These are phyloP conservation scores for Euura lappo DNA, from an alignment of 1,140 invertebrate genomes.

Conservation along the genomic window DNA sequence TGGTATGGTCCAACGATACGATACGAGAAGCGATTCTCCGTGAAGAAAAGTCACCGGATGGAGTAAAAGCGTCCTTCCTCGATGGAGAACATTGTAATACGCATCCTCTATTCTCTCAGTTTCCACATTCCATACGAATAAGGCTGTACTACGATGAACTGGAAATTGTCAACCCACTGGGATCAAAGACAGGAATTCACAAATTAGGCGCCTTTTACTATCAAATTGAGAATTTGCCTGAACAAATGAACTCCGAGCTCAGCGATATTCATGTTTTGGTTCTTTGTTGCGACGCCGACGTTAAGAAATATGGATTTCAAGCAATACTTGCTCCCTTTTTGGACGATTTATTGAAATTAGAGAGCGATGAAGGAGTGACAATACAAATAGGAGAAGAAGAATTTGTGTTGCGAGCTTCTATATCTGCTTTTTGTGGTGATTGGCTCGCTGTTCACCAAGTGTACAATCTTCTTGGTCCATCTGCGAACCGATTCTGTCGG, in stretches of 20 bases:
- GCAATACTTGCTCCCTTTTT: slow-evolving; percentile 22
- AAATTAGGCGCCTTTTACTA: slow-evolving; percentile 30
- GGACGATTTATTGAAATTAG: slow-evolving; percentile 25
- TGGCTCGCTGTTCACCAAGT: slow-evolving; percentile 34
- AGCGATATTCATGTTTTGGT: slow-evolving; percentile 24
- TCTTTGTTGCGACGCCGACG: slow-evolving; percentile 20
- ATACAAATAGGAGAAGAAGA: slow-evolving; percentile 16
- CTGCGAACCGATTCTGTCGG: slow-evolving; percentile 33
- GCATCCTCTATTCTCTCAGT: slow-evolving; percentile 23
- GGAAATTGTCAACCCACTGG: slow-evolving; percentile 26
- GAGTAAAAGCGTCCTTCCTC: slow-evolving; percentile 18
- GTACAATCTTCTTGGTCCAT: slow-evolving; percentile 28
- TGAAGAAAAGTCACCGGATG: slow-evolving; percentile 15
- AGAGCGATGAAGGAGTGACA: slow-evolving; percentile 25
- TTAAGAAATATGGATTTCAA: slow-evolving; percentile 21
- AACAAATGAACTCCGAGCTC: slow-evolving; percentile 30
- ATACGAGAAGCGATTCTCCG: slow-evolving; percentile 16
- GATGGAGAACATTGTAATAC: slow-evolving; percentile 25
- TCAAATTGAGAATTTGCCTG: slow-evolving; percentile 26
- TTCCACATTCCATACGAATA: slow-evolving; percentile 27
- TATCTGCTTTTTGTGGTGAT: slow-evolving; percentile 28
- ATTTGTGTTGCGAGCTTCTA: slow-evolving; percentile 27
- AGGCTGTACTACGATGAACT: slow-evolving; percentile 31
- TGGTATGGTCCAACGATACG: slow-evolving; percentile 16
- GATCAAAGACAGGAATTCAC: slow-evolving; percentile 27